These are phyloP conservation scores for Sinocyclocheilus grahami DNA, from an alignment of 2,113 vertebrate genomes.

Conservation along the genomic window DNA sequence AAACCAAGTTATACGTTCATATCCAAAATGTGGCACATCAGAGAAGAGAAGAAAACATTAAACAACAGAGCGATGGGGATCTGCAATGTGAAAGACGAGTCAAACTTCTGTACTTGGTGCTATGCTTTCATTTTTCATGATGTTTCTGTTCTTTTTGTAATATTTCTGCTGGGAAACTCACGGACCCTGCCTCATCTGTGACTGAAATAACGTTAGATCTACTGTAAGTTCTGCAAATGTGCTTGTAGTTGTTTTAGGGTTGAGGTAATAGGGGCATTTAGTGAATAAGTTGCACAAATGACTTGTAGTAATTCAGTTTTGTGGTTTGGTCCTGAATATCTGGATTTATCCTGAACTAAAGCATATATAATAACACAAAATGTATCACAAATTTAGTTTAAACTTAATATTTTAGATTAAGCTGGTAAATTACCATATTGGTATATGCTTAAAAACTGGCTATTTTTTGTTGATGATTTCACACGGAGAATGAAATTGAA, in stretches of 20 bases:
- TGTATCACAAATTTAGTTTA: background rate
- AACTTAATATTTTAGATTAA: background rate
- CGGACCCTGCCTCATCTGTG: background rate
- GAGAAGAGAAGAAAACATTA: background rate
- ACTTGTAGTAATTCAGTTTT: background rate
- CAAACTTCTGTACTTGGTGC: background rate
- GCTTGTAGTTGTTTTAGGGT: background rate
- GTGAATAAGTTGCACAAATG: conserved; percentile 12
- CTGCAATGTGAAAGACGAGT: background rate
- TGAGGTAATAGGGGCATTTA: background rate
- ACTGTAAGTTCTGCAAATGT: background rate
- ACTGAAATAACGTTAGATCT: background rate
- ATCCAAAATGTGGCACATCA: background rate
- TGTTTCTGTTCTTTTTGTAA: background rate
- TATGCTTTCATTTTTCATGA: background rate
- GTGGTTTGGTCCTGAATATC: background rate
- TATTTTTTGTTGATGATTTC: background rate
- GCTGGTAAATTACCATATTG: conserved; percentile 1
- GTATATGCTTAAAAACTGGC: background rate
- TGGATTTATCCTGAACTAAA: background rate
- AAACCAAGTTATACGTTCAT: background rate
- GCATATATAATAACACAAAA: background rate
- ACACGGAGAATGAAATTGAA: no score
- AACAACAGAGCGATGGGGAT: background rate
- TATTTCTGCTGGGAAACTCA: background rate